phyloP scores from a whole-genome alignment of 2,888 invertebrate genomes.

The Drosophila rellima region DNA sequence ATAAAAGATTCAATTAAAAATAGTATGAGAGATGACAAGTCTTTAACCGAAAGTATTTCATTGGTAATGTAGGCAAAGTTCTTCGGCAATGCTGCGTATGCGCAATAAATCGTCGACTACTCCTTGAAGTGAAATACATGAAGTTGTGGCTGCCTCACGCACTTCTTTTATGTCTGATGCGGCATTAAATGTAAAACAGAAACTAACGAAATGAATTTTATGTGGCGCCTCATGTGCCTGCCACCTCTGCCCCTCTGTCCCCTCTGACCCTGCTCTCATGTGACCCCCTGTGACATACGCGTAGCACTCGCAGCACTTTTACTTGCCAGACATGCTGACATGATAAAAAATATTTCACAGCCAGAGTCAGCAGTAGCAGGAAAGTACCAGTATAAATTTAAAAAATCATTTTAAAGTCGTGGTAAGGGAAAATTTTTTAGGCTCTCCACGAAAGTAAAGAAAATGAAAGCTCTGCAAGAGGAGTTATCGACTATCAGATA shows the following conservation, averaged over 20 bases:
- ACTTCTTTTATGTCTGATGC: slow-evolving; percentile 31
- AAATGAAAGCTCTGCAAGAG: neutral
- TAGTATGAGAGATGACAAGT: no score
- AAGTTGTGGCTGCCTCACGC: slow-evolving; percentile 16
- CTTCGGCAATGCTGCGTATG: slow-evolving; percentile 50
- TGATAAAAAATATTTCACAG: slow-evolving; percentile 25
- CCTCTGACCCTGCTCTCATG: no score
- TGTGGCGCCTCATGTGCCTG: slow-evolving; percentile 27
- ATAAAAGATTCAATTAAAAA: no score
- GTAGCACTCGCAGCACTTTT: slow-evolving; percentile 3
- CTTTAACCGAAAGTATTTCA: no score
- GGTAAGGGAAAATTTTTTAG: slow-evolving; percentile 8
- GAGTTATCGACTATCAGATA: slow-evolving; percentile 1
- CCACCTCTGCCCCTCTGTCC: neutral
- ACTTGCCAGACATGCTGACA: slow-evolving; percentile 25
- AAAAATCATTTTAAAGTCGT: slow-evolving; percentile 26
- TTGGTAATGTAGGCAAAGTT: neutral
- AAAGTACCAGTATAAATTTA: slow-evolving; percentile 14
- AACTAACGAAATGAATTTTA: slow-evolving; percentile 73
- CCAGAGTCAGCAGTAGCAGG: neutral
- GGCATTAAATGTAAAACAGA: slow-evolving; percentile 32
- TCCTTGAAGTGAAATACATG: slow-evolving; percentile 12
- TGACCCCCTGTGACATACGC: neutral
- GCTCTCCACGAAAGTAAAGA: slow-evolving; percentile 2
- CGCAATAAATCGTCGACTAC: slow-evolving; percentile 56